Conservation (phyloP, 2,113 vertebrate species). For the Calypte anna region DNA sequence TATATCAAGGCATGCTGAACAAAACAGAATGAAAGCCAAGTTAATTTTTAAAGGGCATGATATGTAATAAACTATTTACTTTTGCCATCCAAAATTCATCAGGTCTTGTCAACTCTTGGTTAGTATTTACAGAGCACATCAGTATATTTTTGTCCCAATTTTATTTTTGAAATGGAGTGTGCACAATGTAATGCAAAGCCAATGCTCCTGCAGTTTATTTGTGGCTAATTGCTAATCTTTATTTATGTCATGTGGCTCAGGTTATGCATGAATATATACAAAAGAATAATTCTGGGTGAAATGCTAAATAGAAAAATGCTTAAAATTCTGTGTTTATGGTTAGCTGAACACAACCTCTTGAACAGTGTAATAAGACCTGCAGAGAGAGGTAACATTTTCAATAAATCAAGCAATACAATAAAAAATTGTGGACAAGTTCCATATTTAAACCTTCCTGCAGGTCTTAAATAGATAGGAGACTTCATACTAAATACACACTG, state of each 20-base stretch:
- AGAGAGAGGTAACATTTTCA: neutral
- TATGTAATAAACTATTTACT: constrained; percentile 47
- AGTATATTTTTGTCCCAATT: neutral
- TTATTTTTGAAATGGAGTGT: neutral
- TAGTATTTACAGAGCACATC: neutral
- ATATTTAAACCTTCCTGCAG: neutral
- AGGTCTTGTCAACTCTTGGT: constrained; percentile 1
- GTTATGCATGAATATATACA: neutral
- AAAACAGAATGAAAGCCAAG: constrained; percentile 21
- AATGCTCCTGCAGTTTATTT: neutral
- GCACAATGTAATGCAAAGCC: neutral
- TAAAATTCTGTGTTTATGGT: neutral
- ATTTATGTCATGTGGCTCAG: neutral
- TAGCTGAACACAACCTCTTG: neutral
- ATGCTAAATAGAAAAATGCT: neutral
- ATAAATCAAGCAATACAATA: neutral
- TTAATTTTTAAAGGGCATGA: constrained; percentile 44
- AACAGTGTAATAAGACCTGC: neutral
- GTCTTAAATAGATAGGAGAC: neutral
- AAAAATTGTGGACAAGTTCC: neutral
- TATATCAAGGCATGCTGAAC: constrained; percentile 50
- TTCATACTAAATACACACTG: neutral
- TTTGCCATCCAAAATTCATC: constrained; percentile 37
- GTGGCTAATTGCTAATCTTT: neutral
- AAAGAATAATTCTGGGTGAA: neutral